Percentiles rank a stretch among this genome's conserved stretches.
phyloP scores from a whole-genome alignment of 2,888 invertebrate species.

The Pseudococcus jackbeardsleyi region DNA sequence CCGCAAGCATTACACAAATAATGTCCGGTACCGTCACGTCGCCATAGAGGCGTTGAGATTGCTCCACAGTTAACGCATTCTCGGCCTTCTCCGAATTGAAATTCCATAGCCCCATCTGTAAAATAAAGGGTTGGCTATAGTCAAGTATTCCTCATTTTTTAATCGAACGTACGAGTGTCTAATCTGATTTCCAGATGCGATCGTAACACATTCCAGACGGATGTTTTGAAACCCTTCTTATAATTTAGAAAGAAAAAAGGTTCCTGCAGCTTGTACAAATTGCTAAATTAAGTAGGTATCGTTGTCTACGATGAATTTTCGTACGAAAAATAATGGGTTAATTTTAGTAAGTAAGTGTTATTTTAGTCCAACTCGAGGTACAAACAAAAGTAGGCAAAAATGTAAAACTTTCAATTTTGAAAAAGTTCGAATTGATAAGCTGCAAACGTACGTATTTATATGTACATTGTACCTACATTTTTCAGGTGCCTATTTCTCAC shows the following conservation, averaged over 20 bases:
- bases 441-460: too few species aligned
- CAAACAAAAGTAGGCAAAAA: too few species aligned
- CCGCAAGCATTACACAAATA: conserved; percentile 99
- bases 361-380: too few species aligned
- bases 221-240: not conserved
- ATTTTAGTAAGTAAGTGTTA: not conserved
- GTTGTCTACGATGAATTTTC: too few species aligned
- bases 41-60: conserved; percentile 92
- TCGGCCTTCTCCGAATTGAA: conserved; percentile 90
- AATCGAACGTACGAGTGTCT: not conserved
- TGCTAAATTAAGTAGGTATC: not conserved
- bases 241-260: not conserved
- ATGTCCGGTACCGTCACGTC: conserved; percentile 98
- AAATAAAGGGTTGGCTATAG: not conserved
- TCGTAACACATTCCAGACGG: conserved; percentile 33
- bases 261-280: not conserved
- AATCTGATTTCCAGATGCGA: conserved; percentile 18
- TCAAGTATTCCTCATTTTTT: not conserved
- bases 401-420: not conserved
- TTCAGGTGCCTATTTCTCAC: too few species aligned
- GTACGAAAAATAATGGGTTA: too few species aligned
- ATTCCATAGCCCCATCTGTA: conserved; percentile 84
- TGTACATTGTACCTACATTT: too few species aligned
- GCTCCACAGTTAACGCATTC: conserved; percentile 83
- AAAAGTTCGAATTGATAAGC: not conserved